Percentiles rank a stretch among this genome's conserved stretches.
Conservation (phyloP, 2,888 invertebrate species). For the Neoaliturus tenellus region DNA sequence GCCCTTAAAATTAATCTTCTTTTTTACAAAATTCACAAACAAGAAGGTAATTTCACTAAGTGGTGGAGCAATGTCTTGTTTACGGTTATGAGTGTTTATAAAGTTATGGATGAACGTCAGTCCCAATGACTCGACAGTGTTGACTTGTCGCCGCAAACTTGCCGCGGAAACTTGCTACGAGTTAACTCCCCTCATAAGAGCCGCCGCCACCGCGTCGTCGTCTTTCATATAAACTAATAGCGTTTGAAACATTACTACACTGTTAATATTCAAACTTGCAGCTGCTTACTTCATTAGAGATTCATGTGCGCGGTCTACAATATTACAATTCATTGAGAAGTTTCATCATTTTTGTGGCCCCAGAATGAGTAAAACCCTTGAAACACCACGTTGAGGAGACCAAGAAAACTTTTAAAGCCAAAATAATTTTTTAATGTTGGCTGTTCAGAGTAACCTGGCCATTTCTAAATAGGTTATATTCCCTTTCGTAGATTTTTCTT, state of each 20-base stretch:
- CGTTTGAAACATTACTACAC: background rate
- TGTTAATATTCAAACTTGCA: slow-evolving; percentile 3
- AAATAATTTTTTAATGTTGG: too few relatives aligned
- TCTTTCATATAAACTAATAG: background rate
- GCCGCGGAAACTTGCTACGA: background rate
- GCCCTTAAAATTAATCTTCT: too few relatives aligned
- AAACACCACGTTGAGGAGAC: too few relatives aligned
- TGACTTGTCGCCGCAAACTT: slow-evolving; percentile 11
- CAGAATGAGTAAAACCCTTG: too few relatives aligned
- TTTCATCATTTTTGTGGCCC: too few relatives aligned
- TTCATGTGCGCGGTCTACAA: too few relatives aligned
- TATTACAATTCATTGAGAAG: too few relatives aligned
- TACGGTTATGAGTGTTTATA: background rate
- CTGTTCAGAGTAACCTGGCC: too few relatives aligned
- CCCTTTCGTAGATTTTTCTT: too few relatives aligned
- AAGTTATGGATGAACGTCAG: background rate
- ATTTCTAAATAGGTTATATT: too few relatives aligned
- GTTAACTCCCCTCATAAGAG: slow-evolving; percentile 5
- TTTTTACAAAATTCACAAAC: too few relatives aligned
- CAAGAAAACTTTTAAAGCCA: too few relatives aligned
- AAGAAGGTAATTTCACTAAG: background rate
- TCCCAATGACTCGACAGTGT: background rate
- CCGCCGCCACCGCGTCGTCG: background rate
- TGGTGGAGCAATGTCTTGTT: background rate
- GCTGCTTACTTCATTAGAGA: background rate